A percentile compares a stretch with the other conserved stretches of the same genome.
Conservation (phyloP, 2,113 vertebrate species). For the Empidonax alnorum region DNA sequence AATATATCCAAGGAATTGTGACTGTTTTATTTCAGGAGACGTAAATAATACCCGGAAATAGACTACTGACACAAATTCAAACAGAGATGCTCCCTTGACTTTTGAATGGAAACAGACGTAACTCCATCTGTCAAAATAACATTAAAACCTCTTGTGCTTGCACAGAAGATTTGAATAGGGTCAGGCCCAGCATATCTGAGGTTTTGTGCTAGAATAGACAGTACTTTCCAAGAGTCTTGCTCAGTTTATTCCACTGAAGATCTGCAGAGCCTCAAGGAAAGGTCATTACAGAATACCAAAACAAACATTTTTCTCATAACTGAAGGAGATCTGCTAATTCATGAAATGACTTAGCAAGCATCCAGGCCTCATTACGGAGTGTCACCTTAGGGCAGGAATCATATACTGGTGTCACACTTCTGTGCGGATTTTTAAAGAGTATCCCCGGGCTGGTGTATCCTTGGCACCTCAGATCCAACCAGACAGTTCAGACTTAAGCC, state of each 20-base stretch:
- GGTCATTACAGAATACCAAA: neutral
- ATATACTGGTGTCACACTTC: neutral
- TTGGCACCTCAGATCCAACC: neutral
- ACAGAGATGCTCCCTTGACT: slow-evolving; percentile 1
- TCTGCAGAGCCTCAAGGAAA: neutral
- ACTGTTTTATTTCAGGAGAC: slow-evolving; percentile 3
- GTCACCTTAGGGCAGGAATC: neutral
- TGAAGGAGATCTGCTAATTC: neutral
- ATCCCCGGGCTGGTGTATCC: neutral
- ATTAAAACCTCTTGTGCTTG: neutral
- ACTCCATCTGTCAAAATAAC: neutral
- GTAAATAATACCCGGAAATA: neutral
- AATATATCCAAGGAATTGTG: neutral
- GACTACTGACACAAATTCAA: slow-evolving; percentile 1
- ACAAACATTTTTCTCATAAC: neutral
- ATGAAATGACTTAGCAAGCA: neutral
- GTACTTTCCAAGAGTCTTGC: neutral
- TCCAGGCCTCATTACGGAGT: rapidly evolving
- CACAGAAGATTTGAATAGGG: neutral
- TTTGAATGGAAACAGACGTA: neutral
- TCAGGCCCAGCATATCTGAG: neutral
- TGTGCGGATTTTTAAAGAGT: neutral
- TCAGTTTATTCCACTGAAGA: neutral
- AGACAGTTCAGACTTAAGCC: neutral
- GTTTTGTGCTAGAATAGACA: neutral